phyloP scores from a whole-genome alignment of 2,888 invertebrate species.

The Epistrophe grossulariae region DNA sequence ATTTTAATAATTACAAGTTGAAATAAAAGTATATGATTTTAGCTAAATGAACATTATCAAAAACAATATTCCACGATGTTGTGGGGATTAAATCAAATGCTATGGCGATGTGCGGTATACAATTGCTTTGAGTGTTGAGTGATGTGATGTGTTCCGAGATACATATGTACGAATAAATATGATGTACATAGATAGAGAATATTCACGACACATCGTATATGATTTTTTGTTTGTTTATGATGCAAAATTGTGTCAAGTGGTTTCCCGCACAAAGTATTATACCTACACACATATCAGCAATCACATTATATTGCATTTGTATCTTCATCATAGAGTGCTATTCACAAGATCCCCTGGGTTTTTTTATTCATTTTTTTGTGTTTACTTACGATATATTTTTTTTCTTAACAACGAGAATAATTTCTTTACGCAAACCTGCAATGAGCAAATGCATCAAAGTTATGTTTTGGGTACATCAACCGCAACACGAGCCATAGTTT shows the following conservation, averaged over 20 bases:
- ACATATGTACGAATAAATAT: not conserved
- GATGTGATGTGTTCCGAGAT: not conserved
- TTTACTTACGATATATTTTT: not conserved
- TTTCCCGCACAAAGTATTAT: conserved; percentile 64
- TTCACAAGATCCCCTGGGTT: conserved; percentile 6
- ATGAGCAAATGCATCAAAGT: conserved; percentile 36
- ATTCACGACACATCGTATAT: conserved; percentile 25
- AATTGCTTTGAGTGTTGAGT: not conserved
- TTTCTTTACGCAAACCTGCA: conserved; percentile 35
- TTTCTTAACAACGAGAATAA: conserved; percentile 30
- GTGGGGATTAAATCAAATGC: conserved; percentile 42
- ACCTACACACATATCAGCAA: conserved; percentile 25
- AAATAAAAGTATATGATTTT: conserved; percentile 34
- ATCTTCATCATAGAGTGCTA: conserved; percentile 9
- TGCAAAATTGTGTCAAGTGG: conserved; percentile 70
- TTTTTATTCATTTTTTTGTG: not conserved
- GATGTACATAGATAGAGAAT: not conserved
- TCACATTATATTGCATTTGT: conserved; percentile 38
- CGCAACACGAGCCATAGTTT: conserved; percentile 29
- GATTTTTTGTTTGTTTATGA: conserved; percentile 37
- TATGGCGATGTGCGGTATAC: not conserved
- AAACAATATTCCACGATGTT: conserved; percentile 7
- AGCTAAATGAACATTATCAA: conserved; percentile 36
- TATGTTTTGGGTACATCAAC: conserved; percentile 48
- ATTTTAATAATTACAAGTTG: conserved; percentile 10